Conservation (phyloP, 2,113 vertebrate genomes). For the Balaeniceps rex region DNA sequence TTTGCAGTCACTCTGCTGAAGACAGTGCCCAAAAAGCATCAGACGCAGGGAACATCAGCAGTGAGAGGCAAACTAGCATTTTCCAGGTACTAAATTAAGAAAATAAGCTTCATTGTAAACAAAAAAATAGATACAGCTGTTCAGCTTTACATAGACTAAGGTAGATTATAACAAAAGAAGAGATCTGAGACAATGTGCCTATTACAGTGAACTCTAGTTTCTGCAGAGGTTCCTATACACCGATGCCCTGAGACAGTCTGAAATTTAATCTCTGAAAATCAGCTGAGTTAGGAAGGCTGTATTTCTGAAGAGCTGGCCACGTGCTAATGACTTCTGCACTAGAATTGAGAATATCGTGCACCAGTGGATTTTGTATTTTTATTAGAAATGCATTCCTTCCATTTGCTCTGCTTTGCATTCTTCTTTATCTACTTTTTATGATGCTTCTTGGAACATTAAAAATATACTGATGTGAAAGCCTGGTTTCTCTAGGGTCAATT, state of each 20-base stretch:
- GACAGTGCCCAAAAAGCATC: not conserved
- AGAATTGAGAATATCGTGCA: not conserved
- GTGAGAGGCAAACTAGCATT: not conserved
- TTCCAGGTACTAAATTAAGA: not conserved
- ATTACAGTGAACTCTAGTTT: not conserved
- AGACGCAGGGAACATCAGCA: not conserved
- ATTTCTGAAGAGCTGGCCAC: slow-evolving; percentile 31
- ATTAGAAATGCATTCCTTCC: not conserved
- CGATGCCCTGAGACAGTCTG: not conserved
- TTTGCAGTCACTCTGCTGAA: not conserved
- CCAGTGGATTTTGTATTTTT: not conserved
- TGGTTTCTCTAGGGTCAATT: not conserved
- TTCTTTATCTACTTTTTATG: not conserved
- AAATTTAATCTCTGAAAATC: slow-evolving; percentile 50
- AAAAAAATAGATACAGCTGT: not conserved
- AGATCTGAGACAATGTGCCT: not conserved
- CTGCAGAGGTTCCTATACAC: not conserved
- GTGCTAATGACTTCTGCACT: slow-evolving; percentile 2
- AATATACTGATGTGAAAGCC: not conserved
- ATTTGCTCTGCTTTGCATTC: not conserved
- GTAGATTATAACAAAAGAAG: not conserved
- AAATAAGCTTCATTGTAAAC: not conserved
- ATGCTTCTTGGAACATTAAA: not conserved
- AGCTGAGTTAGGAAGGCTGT: slow-evolving; percentile 32
- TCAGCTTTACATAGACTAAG: not conserved